These are phyloP conservation scores for Melinopterus prodromus DNA, from an alignment of 2,888 invertebrate species.

Conservation along the genomic window DNA sequence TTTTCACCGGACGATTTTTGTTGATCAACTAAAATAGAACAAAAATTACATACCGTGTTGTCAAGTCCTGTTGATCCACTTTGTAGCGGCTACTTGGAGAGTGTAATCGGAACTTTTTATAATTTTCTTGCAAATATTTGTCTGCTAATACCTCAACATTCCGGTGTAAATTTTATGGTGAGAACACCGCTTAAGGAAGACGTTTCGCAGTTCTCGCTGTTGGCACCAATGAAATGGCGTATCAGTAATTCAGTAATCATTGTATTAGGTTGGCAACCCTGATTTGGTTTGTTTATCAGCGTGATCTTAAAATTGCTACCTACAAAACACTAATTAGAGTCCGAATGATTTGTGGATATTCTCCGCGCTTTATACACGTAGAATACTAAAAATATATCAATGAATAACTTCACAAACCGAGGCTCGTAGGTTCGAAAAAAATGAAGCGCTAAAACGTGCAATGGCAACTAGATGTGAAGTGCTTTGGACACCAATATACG, in stretches of 20 bases:
- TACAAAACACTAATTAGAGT: not conserved
- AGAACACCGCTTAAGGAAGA: too few species aligned
- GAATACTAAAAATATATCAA: not conserved
- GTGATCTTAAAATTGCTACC: constrained; percentile 4
- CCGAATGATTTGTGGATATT: not conserved
- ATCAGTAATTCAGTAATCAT: not conserved
- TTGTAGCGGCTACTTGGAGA: too few species aligned
- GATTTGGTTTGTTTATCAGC: not conserved
- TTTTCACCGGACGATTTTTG: too few species aligned
- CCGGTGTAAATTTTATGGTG: too few species aligned
- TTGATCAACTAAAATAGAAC: too few species aligned
- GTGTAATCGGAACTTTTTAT: too few species aligned
- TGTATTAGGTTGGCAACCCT: not conserved
- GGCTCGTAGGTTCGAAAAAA: not conserved
- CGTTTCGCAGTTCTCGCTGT: too few species aligned
- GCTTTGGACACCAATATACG: constrained; percentile 85
- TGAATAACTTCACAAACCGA: not conserved
- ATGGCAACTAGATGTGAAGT: constrained; percentile 76
- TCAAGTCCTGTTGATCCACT: too few species aligned
- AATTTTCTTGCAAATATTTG: too few species aligned
- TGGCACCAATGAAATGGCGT: too few species aligned
- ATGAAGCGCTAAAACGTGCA: not conserved
- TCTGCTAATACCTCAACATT: too few species aligned
- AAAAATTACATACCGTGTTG: too few species aligned
- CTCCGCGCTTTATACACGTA: not conserved